Conservation (phyloP, 2,113 vertebrate species). For the Casuarius casuarius region DNA sequence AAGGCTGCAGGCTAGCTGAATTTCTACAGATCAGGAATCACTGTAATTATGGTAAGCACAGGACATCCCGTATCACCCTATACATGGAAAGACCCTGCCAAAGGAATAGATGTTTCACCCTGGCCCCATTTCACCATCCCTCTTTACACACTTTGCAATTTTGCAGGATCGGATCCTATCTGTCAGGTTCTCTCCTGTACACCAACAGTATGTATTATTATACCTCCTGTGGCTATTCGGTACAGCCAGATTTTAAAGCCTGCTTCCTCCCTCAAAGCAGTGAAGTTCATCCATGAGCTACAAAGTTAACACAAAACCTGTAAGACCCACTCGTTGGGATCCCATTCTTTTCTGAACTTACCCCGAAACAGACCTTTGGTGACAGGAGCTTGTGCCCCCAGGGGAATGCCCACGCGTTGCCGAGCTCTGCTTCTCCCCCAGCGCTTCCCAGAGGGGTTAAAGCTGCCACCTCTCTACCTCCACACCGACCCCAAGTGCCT, state of each 20-base stretch:
- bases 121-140: neutral
- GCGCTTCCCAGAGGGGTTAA: neutral
- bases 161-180: neutral
- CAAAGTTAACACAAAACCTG: neutral
- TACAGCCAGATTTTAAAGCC: neutral
- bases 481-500: neutral
- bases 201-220: neutral
- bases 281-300: neutral
- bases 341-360: neutral
- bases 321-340: neutral
- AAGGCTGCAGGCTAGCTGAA: neutral
- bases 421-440: neutral
- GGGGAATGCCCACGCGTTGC: rapidly evolving
- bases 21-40: neutral
- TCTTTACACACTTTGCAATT: neutral
- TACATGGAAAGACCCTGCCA: neutral
- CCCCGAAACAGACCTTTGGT: neutral
- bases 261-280: neutral
- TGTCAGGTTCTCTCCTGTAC: neutral
- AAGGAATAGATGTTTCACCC: neutral
- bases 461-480: neutral
- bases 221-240: neutral
- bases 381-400: neutral
- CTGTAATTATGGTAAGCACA: rapidly evolving
- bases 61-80: neutral